Evolutionary conservation across 2,797 vertebrate species (phyloP), one percentile per base, ranked within the genome.

Genomic region (Oreortyx pictus): DNA sequence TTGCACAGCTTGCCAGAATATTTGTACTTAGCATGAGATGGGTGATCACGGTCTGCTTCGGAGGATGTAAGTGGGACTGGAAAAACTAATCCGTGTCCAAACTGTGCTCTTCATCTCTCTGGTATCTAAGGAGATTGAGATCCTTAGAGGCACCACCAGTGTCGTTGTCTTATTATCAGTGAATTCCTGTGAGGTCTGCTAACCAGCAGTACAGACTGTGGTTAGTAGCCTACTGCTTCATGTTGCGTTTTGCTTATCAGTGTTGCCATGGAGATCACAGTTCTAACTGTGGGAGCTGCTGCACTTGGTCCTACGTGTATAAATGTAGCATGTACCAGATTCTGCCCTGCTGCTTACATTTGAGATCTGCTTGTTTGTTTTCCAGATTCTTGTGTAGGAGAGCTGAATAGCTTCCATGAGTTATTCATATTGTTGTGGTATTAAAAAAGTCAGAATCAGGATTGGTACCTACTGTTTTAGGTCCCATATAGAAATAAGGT

Each of bases 201-300:
- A 68, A 68, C 61, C 70, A 47, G 66, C 62, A 59, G 17, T 1
- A 11, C 41, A 24, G 66, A 14, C 1, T 6, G 24, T 56, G 46
- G 82, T 59, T 81, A 73, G 82, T 24, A 50, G 70, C 50, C 0
- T 3, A 72, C 67, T 83, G 66, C 76, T 85, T 92, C 62, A 14
- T 59, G 37, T 85, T 8, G 2, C 59, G 49, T 14, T 90, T 86
- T 72, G 11, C 82, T 73, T 73, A 4, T 2, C 85, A 31, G 72
- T 87, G 92, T 95, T 94, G 84, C 75, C 73, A 37, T 90, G 85
- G 94, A 88, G 92, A 92, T 91, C 0, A 1, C 50, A 17, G 41
- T 80, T 85, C 61, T n/a, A 65, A 27, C 23, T 0, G 14, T 41
- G 17, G 68, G 49, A 50, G 64, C 41, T 2, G 5, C 33, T 2